Evolutionary conservation across 2,888 invertebrate genomes (phyloP), one percentile per base, ranked within the genome.

Genomic region (Pasiphila rectangulata): DNA sequence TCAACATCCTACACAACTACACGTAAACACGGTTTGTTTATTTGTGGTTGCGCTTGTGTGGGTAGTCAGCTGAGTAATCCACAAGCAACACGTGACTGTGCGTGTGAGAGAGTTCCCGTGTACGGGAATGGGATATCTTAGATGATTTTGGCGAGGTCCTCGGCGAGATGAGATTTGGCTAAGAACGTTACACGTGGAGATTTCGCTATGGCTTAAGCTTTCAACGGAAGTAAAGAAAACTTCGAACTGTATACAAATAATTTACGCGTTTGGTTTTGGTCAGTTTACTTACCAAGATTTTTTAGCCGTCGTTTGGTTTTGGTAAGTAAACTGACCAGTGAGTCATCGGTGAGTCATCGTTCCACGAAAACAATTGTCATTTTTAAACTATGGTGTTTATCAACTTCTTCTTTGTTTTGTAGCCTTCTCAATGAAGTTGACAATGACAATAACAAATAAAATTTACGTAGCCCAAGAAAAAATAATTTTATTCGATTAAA

Each of bases 41-140:
- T 73, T 70, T 74, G 67, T 71, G 70, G 67, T 41, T 23, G 42
- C 53, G 54, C 19, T 27, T 72, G 83, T 82, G 80, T 76, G 78
- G 38, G 82, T 74, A 77, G 78, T 82, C 83, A 83, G 84, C 83
- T 84, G 83, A 68, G 76, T 71, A 67, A 70, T 71, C 65, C 53
- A 64, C 65, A 56, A 61, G 69, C 67, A 70, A 72, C 71, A 68
- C 68, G 69, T 72, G 66, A 57, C 41, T 44, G 54, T 53, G 46
- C 47, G 58, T 56, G 60, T 61, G 64, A 65, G 41, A 43, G 53
- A 35, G 53, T 38, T 37, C 45, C 38, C 37, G 24, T 38, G 51
- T 50, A 56, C 51, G 59, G 32, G 35, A 39, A 51, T 54, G 37
- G 45, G 39, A 51, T 51, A 40, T 54, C 35, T 45, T 37, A 52